These are phyloP conservation scores for Drosophila limbata DNA, from an alignment of 2,888 invertebrate genomes.

Conservation along the genomic window DNA sequence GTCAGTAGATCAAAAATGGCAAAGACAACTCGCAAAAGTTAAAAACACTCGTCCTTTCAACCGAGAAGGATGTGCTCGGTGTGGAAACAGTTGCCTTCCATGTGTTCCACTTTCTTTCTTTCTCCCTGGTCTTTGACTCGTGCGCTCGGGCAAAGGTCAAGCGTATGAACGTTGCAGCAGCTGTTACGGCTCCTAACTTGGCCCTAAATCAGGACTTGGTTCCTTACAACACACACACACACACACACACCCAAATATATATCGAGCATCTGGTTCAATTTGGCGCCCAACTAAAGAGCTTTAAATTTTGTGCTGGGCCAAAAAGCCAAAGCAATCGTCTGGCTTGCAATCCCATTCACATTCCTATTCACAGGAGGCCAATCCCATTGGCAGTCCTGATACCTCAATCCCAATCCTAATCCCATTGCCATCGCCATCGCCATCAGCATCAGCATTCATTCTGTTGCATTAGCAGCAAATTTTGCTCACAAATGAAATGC, in stretches of 20 bases:
- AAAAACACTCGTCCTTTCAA: constrained; percentile 42
- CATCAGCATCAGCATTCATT: constrained; percentile 41
- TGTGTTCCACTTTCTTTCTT: constrained; percentile 66
- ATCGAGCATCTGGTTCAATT: constrained; percentile 24
- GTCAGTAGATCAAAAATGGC: constrained; percentile 75
- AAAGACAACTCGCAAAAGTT: constrained; percentile 66
- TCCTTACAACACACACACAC: background rate
- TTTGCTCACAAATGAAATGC: constrained; percentile 69
- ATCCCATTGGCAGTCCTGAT: constrained; percentile 15
- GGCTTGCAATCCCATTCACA: constrained; percentile 11
- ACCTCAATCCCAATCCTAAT: constrained; percentile 26
- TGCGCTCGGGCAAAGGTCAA: constrained; percentile 55
- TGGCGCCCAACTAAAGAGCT: constrained; percentile 43
- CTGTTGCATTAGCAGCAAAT: constrained; percentile 66
- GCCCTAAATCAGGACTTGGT: constrained; percentile 25
- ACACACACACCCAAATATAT: background rate
- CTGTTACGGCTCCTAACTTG: constrained; percentile 33
- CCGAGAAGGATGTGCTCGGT: background rate
- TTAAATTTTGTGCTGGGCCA: constrained; percentile 36
- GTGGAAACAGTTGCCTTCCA: constrained; percentile 14
- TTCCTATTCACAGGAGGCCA: constrained; percentile 2
- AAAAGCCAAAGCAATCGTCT: constrained; percentile 36
- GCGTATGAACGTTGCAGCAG: constrained; percentile 20
- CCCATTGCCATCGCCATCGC: constrained; percentile 33
- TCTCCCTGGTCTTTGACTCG: constrained; percentile 30